Base-by-base conservation (phyloP, 2,888 invertebrate species). In the Agrochola lota region DNA sequence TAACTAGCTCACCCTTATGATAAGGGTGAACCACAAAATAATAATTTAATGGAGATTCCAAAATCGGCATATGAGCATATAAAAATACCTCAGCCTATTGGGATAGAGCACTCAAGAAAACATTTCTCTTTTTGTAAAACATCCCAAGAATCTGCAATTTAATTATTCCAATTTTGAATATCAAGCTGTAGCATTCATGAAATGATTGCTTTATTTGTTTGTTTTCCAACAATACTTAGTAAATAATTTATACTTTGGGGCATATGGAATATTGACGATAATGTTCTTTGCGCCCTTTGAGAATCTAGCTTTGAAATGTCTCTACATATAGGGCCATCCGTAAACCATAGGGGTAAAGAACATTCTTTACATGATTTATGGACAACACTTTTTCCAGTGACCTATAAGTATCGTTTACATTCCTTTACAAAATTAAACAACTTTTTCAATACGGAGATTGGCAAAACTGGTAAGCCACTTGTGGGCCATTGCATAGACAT, bases 111-210 rank as follows among this genome's bases (percentile, higher is more conserved):
- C 0, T 20, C 1, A 43, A 20, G 8, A 4, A 46, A 12, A n/a
- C 12, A 63, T 4, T 0, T 1, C 9, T n/a, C 11, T 43, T 46
- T 67, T 30, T 67, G 20, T 49, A 15, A 46, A 0, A 8, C 12
- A 15, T 17, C 9, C 15, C 6, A 23, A 35, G 20, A n/a, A 77
- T 76, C 35, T 72, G 26, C 9, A 79, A 40, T 40, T 15, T 30
- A 46, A 23, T 23, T 55, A 70, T 70, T 79, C 63, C n/a, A 79
- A 40, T 46, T 57, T 57, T 78, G 57, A 79, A 79, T 71, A 59
- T 75, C 68, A 69, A 69, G 57, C 74, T 74, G 35, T 55, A 74
- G 43, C 40, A 63, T 69, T 81, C 75, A 74, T 81, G 49, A 59
- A 80, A 74, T 80, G n/a, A 57, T 68, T 68, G 67, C 40, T 64